These are phyloP conservation scores for Ciona savignyi DNA, from an alignment of 23 tunicate genomes.

Conservation along the genomic window DNA sequence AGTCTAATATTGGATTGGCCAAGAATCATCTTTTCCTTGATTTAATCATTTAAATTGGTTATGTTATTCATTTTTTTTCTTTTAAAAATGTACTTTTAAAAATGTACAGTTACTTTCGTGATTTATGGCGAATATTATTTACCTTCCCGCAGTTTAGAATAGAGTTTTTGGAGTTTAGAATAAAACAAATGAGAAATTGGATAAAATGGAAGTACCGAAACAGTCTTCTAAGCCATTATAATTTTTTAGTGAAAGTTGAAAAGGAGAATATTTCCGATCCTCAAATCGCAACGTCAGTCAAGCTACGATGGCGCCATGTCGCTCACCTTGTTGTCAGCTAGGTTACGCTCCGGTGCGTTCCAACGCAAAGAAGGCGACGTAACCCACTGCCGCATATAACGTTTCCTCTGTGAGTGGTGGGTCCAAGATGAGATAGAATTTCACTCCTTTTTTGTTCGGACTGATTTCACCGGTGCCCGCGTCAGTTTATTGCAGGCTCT, in stretches of 20 bases:
- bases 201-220: too few species aligned
- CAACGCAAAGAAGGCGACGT: constrained; percentile 2
- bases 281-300: neutral
- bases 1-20: too few species aligned
- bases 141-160: too few species aligned
- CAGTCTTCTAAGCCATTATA: too few species aligned
- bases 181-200: too few species aligned
- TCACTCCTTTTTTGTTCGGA: neutral
- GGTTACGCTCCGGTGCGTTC: neutral
- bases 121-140: too few species aligned
- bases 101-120: too few species aligned
- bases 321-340: constrained; percentile 1
- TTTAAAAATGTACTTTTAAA: too few species aligned
- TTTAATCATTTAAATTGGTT: too few species aligned
- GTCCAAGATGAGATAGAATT: neutral
- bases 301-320: neutral
- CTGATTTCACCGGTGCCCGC: neutral
- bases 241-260: neutral
- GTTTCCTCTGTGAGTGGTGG: neutral
- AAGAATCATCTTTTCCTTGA: too few species aligned
- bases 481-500: neutral
- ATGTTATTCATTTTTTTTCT: too few species aligned
- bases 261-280: neutral
- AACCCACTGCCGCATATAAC: constrained; percentile 1
- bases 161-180: too few species aligned